phyloP scores from a whole-genome alignment of 2,113 vertebrate species.

The Daphoenositta chrysoptera region DNA sequence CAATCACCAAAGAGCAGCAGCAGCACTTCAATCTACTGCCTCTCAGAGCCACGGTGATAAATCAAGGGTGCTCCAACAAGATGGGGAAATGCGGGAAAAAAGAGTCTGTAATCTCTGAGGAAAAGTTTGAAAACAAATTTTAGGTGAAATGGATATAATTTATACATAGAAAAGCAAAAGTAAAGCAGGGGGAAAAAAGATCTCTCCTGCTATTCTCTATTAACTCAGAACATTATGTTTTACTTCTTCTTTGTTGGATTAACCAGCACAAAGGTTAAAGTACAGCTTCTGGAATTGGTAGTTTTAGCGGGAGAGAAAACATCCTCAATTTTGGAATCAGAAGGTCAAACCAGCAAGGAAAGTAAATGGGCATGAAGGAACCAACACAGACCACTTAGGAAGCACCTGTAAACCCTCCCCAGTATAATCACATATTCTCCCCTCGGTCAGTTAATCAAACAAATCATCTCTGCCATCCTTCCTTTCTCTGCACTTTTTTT shows the following conservation, averaged over 20 bases:
- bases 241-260: neutral
- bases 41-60: neutral
- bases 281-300: neutral
- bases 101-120: neutral
- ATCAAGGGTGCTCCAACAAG: neutral
- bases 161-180: neutral
- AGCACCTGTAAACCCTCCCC: neutral
- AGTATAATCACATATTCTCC: neutral
- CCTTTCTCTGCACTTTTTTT: neutral
- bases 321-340: neutral
- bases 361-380: neutral
- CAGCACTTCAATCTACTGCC: neutral
- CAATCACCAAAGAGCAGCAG: neutral
- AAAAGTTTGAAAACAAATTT: neutral
- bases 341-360: neutral
- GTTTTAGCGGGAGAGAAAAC: neutral
- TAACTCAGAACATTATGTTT: neutral
- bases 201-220: neutral
- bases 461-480: neutral
- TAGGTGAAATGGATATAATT: neutral
- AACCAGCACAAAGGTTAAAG: neutral
- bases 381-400: neutral
- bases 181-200: neutral
- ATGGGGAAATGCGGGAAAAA: neutral
- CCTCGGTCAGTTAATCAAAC: neutral